Base-by-base conservation (phyloP, 2,888 invertebrate species). In the Brachypterus glaber region DNA sequence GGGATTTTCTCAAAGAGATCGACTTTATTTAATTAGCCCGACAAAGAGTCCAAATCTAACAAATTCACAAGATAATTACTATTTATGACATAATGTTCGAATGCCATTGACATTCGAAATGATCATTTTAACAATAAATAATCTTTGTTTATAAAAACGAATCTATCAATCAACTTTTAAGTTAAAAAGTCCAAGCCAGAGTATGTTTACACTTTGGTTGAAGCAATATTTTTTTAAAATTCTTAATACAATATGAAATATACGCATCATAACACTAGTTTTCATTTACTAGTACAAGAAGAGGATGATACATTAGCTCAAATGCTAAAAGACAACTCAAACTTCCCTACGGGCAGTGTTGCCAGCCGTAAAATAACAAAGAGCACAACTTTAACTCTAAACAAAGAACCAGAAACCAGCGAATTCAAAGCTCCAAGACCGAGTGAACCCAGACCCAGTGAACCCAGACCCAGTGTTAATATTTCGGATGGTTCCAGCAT, bases 231-330 rank as follows among this genome's bases (percentile, higher is more conserved):
- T 8, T 30, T 18, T 35, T 17, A 2, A 14, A 4, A 13, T 37
- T 18, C 9, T 16, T n/a, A n/a, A n/a, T n/a, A n/a, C n/a, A n/a
- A n/a, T n/a, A n/a, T n/a, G n/a, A n/a, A n/a, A n/a, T n/a, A n/a
- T n/a, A n/a, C n/a, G n/a, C n/a, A n/a, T n/a, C n/a, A n/a, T n/a
- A n/a, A n/a, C n/a, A n/a, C n/a, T 15, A 27, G 17, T 18, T 14
- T 34, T 34, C 24, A 9, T 41, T 34, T 42, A 41, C 13, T 25
- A 43, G 41, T 30, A 26, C 31, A 35, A 35, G 33, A 43, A 30
- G 49, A 51, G 27, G 52, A 53, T 38, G 64, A 64, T 38, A 61
- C 63, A 2, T 46, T 63, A 30, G 59, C 52, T 2, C 49, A 49
- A 26, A 31, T 61, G 3, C 36, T 59, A 25, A 46, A 50, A 9